Evolutionary conservation across 1,140 invertebrate species (phyloP), one percentile per base, ranked within the genome.

Genomic region (Meteorus sp.): DNA sequence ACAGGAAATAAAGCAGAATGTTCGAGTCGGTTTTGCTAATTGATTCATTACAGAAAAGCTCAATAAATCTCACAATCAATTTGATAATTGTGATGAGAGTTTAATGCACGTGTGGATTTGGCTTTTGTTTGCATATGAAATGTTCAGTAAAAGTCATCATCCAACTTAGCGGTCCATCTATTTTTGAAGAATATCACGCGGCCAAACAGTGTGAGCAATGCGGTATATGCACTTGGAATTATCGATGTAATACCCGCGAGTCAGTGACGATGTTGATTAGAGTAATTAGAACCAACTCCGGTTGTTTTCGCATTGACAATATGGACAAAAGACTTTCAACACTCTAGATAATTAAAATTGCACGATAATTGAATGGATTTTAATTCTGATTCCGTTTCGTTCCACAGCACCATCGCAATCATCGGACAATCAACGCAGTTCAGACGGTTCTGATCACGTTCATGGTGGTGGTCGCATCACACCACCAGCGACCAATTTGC

Each of bases 401-500:
- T 47, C n/a, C 35, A 52, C 55, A 80, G 77, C 75, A 13, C 77
- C 78, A 2, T 78, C 78, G 11, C 78, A 80, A 51, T 75, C 76
- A 0, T 70, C 71, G 22, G 77, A 79, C 33, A 77, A 67, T 52
- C 76, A 77, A 39, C 65, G 74, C 20, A 76, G 73, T 43, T 75
- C 75, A 1, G 77, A 79, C 17, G 69, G 66, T 6, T 66, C 66
- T 1, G 77, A 79, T 60, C 79, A 88, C 65, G 89, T 87, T 78
- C 83, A 87, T 65, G 85, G 84, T 68, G 88, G 88, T 62, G 89
- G 89, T 39, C 82, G 89, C 39, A 89, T 92, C 69, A 91, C 89
- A 11, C 89, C 90, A 22, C 91, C 91, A 9, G 90, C 91, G 29
- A 90, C 90, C 29, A 89, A 88, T 52, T 86, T 93, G 65, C 92